Conservation (phyloP, 1,140 invertebrate species). For the Mactra quadrangularis region DNA sequence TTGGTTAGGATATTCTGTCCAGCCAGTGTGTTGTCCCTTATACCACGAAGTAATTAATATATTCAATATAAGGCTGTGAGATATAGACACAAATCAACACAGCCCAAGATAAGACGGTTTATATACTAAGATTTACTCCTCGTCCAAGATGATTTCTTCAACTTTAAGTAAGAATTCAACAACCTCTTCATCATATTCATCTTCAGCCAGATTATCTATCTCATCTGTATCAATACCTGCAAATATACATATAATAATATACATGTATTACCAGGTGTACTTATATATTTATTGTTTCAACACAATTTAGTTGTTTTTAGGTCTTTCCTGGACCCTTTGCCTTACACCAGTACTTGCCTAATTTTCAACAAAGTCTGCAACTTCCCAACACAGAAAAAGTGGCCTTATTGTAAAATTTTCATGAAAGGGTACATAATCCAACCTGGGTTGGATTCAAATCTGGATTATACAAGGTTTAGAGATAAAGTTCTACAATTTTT, state of each 20-base stretch:
- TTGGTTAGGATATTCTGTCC: conserved; percentile 4
- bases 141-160: conserved; percentile 91
- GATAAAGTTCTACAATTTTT: no score
- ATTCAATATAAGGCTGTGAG: background rate
- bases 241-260: no score
- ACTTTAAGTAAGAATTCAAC: conserved; percentile 99
- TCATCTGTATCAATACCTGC: conserved; percentile 96
- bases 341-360: no score
- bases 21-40: conserved; percentile 9
- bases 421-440: background rate
- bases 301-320: background rate
- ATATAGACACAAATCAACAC: background rate
- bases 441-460: background rate
- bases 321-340: background rate
- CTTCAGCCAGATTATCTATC: conserved; percentile 90
- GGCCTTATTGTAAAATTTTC: background rate
- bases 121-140: conserved; percentile 76
- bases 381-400: no score
- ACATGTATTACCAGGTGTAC: background rate
- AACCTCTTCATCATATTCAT: conserved; percentile 96
- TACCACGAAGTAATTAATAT: no score
- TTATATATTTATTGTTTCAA: no score
- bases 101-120: background rate
- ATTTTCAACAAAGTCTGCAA: background rate
- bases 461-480: background rate